phyloP scores from a whole-genome alignment of 2,113 vertebrate species.

The Phainopepla nitens region DNA sequence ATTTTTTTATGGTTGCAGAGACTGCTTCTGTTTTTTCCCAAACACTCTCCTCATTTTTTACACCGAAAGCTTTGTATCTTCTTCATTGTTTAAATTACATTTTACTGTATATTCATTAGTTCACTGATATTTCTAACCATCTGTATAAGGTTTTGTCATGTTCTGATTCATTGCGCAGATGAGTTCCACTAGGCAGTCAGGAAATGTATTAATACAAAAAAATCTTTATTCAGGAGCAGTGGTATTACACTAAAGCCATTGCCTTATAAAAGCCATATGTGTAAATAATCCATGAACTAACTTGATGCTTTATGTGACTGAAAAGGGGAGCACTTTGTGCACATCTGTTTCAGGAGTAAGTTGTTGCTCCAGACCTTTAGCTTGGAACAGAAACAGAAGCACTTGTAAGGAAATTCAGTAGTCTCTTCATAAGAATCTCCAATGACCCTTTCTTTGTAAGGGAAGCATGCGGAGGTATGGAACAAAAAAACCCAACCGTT shows the following conservation, averaged over 20 bases:
- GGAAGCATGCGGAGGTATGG: not conserved
- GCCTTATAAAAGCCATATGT: not conserved
- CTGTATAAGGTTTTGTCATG: not conserved
- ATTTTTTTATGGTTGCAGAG: not conserved
- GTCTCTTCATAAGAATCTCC: not conserved
- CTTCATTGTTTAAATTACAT: not conserved
- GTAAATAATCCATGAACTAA: not conserved
- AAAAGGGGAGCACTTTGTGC: not conserved
- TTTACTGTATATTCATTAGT: not conserved
- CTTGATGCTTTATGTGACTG: not conserved
- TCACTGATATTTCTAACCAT: not conserved
- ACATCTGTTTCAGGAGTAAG: not conserved
- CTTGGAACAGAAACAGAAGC: not conserved
- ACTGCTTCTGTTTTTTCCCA: not conserved
- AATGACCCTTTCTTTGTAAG: not conserved
- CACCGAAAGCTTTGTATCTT: not conserved
- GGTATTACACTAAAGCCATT: not conserved
- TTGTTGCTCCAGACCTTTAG: not conserved
- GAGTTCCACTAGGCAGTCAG: not conserved
- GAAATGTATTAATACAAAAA: not conserved
- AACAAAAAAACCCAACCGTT: not conserved
- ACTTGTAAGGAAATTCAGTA: not conserved
- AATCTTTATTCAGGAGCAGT: not conserved
- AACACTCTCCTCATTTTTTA: not conserved
- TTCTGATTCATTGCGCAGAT: not conserved